Percentiles rank a stretch among this genome's conserved stretches.
These are phyloP conservation scores for Yponomeuta evonymella DNA, from an alignment of 2,888 invertebrate genomes.

Conservation along the genomic window DNA sequence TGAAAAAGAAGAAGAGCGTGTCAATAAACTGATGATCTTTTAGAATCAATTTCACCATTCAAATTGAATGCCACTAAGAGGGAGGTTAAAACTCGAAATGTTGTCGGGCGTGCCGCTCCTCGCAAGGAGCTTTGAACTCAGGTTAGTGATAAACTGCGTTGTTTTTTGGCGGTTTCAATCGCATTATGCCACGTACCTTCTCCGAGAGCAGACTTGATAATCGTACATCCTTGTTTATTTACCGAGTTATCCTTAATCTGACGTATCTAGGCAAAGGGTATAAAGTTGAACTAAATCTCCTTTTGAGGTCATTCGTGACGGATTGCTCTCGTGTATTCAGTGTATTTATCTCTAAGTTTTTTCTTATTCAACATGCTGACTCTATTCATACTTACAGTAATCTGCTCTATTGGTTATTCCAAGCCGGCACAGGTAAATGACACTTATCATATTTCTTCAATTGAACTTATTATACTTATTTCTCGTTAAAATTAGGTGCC, in stretches of 20 bases:
- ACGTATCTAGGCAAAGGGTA: constrained; percentile 16
- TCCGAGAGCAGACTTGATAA: not conserved
- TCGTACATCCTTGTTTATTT: not conserved
- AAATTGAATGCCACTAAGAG: no score
- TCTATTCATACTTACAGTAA: not conserved
- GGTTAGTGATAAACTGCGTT: no score
- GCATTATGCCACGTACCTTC: not conserved
- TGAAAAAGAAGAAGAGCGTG: no score
- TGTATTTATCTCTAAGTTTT: not conserved
- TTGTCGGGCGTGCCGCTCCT: no score
- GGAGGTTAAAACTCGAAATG: no score
- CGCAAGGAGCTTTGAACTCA: no score
- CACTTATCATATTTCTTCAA: not conserved
- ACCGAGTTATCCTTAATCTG: constrained; percentile 15
- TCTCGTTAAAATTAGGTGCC: not conserved
- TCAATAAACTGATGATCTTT: no score
- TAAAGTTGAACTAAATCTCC: constrained; percentile 12
- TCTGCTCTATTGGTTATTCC: constrained; percentile 12
- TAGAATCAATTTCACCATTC: no score
- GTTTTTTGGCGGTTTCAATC: no score
- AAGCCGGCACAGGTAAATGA: constrained; percentile 13
- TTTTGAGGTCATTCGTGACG: constrained; percentile 1
- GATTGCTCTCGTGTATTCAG: not conserved
- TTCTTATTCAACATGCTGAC: not conserved
- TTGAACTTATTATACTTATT: not conserved